Conservation (phyloP, 2,113 vertebrate genomes). For the Lichenostomus cassidix region DNA sequence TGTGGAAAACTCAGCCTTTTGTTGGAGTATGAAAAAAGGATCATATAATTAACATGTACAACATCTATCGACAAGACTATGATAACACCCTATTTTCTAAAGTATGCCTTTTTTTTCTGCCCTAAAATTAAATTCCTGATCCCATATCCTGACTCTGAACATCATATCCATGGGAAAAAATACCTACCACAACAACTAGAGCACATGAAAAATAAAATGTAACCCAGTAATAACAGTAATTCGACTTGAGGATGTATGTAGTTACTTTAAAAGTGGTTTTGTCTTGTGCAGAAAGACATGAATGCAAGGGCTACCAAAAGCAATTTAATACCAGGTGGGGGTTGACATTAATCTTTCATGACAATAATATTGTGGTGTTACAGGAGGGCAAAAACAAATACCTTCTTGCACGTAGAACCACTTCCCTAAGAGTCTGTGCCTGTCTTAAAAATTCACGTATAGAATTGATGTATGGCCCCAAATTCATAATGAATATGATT, state of each 20-base stretch:
- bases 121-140: background rate
- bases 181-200: background rate
- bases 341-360: conserved; percentile 70
- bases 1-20: background rate
- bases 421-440: conserved; percentile 43
- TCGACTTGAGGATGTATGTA: background rate
- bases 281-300: conserved; percentile 6
- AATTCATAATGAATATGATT: conserved; percentile 29
- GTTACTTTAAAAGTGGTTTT: conserved; percentile 37
- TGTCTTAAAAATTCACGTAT: conserved; percentile 15
- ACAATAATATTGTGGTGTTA: conserved; percentile 65
- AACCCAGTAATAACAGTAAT: background rate
- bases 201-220: background rate
- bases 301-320: conserved; percentile 11
- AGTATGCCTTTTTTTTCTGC: background rate
- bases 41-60: background rate
- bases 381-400: conserved; percentile 50
- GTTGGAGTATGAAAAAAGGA: background rate
- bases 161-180: background rate
- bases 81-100: background rate
- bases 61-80: background rate
- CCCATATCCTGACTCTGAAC: background rate
- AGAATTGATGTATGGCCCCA: conserved; percentile 38
- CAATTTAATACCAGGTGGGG: conserved; percentile 63
- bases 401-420: background rate